Percentiles rank a stretch among this genome's conserved stretches.
Evolutionary conservation across 1,140 invertebrate species (phyloP).

Genomic region (Gonioctena quinquepunctata): DNA sequence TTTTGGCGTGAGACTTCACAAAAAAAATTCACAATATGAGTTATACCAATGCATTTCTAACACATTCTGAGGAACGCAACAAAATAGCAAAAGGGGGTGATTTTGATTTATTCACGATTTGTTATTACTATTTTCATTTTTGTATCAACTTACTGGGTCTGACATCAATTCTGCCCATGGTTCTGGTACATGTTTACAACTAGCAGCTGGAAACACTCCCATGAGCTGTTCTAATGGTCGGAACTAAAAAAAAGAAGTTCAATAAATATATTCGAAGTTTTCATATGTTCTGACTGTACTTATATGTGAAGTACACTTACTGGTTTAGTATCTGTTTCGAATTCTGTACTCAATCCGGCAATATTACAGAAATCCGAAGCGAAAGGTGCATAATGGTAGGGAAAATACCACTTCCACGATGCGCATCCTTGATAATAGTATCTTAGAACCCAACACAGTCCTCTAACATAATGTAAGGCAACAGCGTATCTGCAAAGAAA

Average conservation of each 20-base stretch:
- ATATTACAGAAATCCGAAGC: conserved; percentile 98
- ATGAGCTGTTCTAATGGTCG: conserved; percentile 97
- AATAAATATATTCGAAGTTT: no score
- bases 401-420: conserved; percentile 99
- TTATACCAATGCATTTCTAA: no score
- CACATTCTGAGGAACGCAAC: no score
- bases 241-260: conserved; percentile 73
- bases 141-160: conserved; percentile 77
- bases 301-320: conserved; percentile 60
- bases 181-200: conserved; percentile 87
- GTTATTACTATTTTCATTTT: no score
- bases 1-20: no score
- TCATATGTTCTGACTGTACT: not conserved
- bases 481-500: conserved; percentile 77
- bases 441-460: conserved; percentile 95
- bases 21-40: no score
- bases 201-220: conserved; percentile 98
- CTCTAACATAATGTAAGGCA: conserved; percentile 91
- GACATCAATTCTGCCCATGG: conserved; percentile 95
- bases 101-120: no score
- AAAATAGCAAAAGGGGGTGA: no score
- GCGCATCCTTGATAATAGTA: conserved; percentile 99
- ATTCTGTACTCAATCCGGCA: conserved; percentile 79
- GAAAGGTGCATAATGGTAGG: conserved; percentile 99
- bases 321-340: conserved; percentile 86